Evolutionary conservation across 2,888 invertebrate species (phyloP).

Genomic region (Andrena camellia): DNA sequence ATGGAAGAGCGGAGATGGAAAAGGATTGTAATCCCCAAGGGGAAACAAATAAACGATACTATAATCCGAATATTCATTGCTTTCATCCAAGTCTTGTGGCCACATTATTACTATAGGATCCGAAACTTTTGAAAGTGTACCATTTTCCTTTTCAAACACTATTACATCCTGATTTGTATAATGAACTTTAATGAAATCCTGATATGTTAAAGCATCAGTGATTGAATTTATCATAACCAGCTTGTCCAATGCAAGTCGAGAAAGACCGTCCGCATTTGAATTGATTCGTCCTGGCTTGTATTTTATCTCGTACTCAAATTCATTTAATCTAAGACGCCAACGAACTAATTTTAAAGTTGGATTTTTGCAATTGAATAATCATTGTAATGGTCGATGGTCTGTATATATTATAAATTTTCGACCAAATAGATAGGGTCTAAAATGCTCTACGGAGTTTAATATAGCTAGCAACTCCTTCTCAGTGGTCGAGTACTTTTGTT

Average conservation of each 20-base stretch:
- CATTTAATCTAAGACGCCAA: slow-evolving; percentile 22
- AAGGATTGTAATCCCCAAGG: too few relatives aligned
- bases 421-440: slow-evolving; percentile 30
- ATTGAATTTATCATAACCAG: background rate
- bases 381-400: slow-evolving; percentile 14
- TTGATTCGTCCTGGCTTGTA: slow-evolving; percentile 24
- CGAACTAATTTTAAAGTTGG: slow-evolving; percentile 16
- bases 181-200: slow-evolving; percentile 30
- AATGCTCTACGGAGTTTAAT: slow-evolving; percentile 14
- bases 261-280: slow-evolving; percentile 30
- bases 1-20: too few relatives aligned
- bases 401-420: slow-evolving; percentile 17
- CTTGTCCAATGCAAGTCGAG: background rate
- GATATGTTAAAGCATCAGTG: background rate
- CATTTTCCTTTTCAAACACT: slow-evolving; percentile 5
- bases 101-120: slow-evolving; percentile 30
- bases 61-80: slow-evolving; percentile 28
- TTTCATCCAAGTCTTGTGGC: slow-evolving; percentile 30
- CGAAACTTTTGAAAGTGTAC: background rate
- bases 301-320: slow-evolving; percentile 14
- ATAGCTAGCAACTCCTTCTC: slow-evolving; percentile 29
- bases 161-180: slow-evolving; percentile 26
- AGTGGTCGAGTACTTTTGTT: slow-evolving; percentile 29
- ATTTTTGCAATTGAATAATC: slow-evolving; percentile 31
- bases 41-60: too few relatives aligned